phyloP scores from a whole-genome alignment of 2,888 invertebrate genomes.

The Catotricha subobsoleta region DNA sequence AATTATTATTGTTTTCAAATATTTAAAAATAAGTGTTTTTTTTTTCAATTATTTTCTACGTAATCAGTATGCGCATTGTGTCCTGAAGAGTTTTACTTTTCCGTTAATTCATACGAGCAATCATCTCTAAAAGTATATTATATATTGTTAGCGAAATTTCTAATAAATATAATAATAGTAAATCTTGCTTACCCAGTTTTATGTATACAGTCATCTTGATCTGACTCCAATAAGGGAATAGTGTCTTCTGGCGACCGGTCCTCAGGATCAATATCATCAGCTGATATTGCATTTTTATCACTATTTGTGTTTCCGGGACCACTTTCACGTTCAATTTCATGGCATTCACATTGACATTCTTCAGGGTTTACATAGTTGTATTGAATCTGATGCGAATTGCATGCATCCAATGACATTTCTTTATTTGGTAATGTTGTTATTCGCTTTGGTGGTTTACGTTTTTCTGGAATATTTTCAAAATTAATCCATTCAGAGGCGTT shows the following conservation, averaged over 20 bases:
- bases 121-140: too few species aligned
- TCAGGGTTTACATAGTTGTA: slow-evolving; percentile 73
- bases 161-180: too few species aligned
- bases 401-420: slow-evolving; percentile 21
- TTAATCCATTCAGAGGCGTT: slow-evolving; percentile 59
- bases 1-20: too few species aligned
- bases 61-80: too few species aligned
- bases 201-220: not conserved
- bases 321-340: slow-evolving; percentile 35
- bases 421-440: slow-evolving; percentile 61
- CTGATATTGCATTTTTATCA: not conserved
- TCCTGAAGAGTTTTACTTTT: too few species aligned
- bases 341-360: slow-evolving; percentile 76
- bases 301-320: slow-evolving; percentile 9
- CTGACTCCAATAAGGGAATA: slow-evolving; percentile 6
- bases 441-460: slow-evolving; percentile 60
- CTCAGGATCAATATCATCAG: not conserved
- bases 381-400: slow-evolving; percentile 30
- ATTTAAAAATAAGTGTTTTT: too few species aligned
- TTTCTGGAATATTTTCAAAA: slow-evolving; percentile 72
- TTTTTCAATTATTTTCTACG: too few species aligned
- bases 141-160: too few species aligned
- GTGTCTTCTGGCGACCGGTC: slow-evolving; percentile 6
- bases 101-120: too few species aligned
- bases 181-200: too few species aligned